These are phyloP conservation scores for Alloscopus bannaensis DNA, from an alignment of 2,888 invertebrate genomes.

Conservation along the genomic window DNA sequence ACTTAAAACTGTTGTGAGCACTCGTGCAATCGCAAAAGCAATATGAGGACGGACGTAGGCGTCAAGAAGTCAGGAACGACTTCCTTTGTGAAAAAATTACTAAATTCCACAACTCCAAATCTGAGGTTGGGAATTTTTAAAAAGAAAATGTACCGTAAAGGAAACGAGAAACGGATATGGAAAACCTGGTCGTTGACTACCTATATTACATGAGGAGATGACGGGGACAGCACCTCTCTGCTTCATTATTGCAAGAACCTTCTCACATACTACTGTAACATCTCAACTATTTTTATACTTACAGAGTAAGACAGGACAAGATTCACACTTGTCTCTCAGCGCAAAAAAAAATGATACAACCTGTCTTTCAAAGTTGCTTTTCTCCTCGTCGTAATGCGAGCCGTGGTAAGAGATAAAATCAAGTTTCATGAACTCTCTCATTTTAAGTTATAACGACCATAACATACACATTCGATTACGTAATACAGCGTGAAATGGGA, in stretches of 20 bases:
- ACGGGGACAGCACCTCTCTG: not conserved
- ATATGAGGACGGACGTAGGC: slow-evolving; percentile 15
- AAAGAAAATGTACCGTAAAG: slow-evolving; percentile 26
- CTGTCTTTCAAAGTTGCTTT: slow-evolving; percentile 25
- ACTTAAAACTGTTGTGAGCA: no score
- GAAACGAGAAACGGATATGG: slow-evolving; percentile 29
- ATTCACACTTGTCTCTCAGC: not conserved
- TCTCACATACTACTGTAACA: not conserved
- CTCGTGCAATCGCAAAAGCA: not conserved
- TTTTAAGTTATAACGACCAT: no score
- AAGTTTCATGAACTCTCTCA: slow-evolving; percentile 55
- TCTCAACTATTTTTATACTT: slow-evolving; percentile 8
- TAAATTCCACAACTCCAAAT: not conserved
- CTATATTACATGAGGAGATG: not conserved
- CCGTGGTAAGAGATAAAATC: slow-evolving; percentile 34
- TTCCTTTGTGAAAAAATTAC: not conserved
- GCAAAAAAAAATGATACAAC: no score
- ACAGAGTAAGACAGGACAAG: not conserved
- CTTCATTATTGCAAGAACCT: slow-evolving; percentile 3
- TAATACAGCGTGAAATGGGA: no score
- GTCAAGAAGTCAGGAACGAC: not conserved
- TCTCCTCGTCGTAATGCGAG: slow-evolving; percentile 24
- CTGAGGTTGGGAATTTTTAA: no score
- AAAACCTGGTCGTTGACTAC: slow-evolving; percentile 36
- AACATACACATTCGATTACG: slow-evolving; percentile 18